Evolutionary conservation across 2,888 invertebrate genomes (phyloP).

Genomic region (Catocala sponsa): DNA sequence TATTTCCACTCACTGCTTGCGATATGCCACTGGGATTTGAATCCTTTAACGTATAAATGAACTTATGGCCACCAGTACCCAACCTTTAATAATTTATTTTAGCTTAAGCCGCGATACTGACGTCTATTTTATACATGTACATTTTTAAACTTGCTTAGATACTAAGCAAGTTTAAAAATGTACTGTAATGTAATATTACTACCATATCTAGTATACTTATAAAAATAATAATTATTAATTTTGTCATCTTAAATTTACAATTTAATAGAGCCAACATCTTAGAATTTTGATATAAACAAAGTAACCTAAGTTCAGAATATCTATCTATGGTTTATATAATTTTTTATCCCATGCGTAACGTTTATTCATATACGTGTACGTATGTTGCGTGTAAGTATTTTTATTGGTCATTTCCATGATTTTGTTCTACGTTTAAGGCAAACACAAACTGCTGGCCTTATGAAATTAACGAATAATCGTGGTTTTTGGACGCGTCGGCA

Average conservation of each 20-base stretch:
- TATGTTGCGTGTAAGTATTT: background rate
- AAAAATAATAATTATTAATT: no score
- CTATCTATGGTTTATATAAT: no score
- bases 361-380: background rate
- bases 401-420: no score
- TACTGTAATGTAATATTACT: no score
- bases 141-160: no score
- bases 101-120: background rate
- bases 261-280: no score
- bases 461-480: constrained; percentile 58
- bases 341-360: background rate
- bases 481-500: constrained; percentile 56
- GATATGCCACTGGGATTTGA: constrained; percentile 60
- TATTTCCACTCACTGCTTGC: constrained; percentile 61
- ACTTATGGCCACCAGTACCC: constrained; percentile 59
- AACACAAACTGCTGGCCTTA: constrained; percentile 31
- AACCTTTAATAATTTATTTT: constrained; percentile 61
- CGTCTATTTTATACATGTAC: background rate
- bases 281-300: no score
- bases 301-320: no score
- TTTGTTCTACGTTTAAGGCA: no score
- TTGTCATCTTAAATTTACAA: no score
- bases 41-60: constrained; percentile 69
- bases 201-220: no score
- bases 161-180: no score